Base-by-base conservation (phyloP, 2,888 invertebrate genomes). In the Synanthedon myopaeformis region DNA sequence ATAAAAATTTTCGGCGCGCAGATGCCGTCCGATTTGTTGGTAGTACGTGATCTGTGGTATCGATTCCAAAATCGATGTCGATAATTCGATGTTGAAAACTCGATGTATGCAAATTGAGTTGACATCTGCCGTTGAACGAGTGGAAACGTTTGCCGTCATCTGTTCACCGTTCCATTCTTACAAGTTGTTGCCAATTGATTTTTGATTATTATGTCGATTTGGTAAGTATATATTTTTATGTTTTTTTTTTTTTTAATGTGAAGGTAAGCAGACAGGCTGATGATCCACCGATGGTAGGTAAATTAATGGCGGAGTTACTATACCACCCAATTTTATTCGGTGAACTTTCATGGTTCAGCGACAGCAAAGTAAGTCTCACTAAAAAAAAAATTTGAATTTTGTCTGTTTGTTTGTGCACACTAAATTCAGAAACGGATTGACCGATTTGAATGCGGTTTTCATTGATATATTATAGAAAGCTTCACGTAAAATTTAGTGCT, bases 11-110 rank as follows among this genome's bases (percentile, higher is more conserved):
- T 55, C 54, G 59, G 52, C 54, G 49, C 51, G 57, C 57, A 63
- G 61, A 59, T 62, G 63, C 61, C 65, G 62, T 61, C 57, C 62
- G 65, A 69, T 69, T 67, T 67, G 67, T 66, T 56, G 61, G 51
- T 56, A 53, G 54, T 54, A 66, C 68, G 69, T 68, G 69, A 61
- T 50, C 52, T 53, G 56, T 57, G 58, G 60, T 64, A 65, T 63
- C 66, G 63, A 67, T 63, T 59, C 53, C 54, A 51, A 51, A 59
- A 64, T 60, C 56, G 54, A 56, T 54, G 53, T 50, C 59, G 66
- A 66, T 66, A 66, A 65, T 64, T 65, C 61, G 62, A 63, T 59
- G 62, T 57, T 56, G 58, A 57, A 57, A 58, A 56, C 58, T 57
- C 62, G 61, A 59, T 59, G 45, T 45, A 45, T 45, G 45, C 45